Evolutionary conservation across 2,113 vertebrate genomes (phyloP).

Genomic region (Petrocephalus microphthalmus): DNA sequence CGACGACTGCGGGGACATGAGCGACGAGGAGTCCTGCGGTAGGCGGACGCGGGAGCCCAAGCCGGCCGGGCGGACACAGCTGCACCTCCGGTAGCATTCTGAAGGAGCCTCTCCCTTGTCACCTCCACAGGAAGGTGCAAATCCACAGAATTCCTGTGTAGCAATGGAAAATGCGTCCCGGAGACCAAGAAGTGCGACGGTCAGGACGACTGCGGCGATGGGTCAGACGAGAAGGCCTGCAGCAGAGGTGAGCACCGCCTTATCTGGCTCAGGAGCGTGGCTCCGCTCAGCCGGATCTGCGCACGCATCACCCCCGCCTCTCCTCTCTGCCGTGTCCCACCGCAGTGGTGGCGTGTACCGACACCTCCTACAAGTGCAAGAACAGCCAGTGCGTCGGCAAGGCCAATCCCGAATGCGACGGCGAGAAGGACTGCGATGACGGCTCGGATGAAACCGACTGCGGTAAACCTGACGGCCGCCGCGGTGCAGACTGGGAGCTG

Average conservation of each 20-base stretch:
- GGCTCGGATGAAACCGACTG: conserved; percentile 78
- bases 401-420: conserved; percentile 80
- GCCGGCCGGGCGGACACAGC: neutral
- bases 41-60: neutral
- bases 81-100: neutral
- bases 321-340: conserved; percentile 29
- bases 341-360: conserved; percentile 57
- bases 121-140: conserved; percentile 52
- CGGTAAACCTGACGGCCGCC: conserved; percentile 49
- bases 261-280: neutral
- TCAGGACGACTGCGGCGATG: conserved; percentile 67
- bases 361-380: conserved; percentile 69
- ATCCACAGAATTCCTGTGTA: conserved; percentile 55
- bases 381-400: conserved; percentile 71
- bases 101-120: neutral
- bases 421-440: conserved; percentile 70
- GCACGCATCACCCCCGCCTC: neutral
- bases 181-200: conserved; percentile 55
- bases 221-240: conserved; percentile 75
- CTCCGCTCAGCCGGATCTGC: neutral
- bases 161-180: conserved; percentile 58
- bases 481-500: neutral
- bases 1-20: conserved; percentile 79
- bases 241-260: conserved; percentile 52
- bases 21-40: conserved; percentile 77